These are phyloP conservation scores for Steinernema carpocapsae DNA, from an alignment of 2,888 invertebrate species.

Conservation along the genomic window DNA sequence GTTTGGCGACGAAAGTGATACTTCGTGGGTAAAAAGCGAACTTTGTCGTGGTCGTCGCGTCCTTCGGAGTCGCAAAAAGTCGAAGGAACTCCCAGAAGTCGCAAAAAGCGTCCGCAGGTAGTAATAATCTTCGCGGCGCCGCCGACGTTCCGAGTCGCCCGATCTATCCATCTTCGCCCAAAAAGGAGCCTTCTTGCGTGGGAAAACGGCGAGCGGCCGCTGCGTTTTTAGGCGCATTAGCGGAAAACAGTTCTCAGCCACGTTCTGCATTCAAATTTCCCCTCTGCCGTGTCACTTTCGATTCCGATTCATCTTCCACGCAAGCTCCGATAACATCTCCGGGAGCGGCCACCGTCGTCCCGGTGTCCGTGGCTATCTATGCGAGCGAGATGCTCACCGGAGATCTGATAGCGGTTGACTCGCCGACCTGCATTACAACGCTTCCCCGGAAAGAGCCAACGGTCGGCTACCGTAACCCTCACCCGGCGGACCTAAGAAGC, in stretches of 20 bases:
- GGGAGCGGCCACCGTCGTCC: neutral
- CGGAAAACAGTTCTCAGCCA: neutral
- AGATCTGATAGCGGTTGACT: constrained; percentile 33
- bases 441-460: neutral
- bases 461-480: constrained; percentile 16
- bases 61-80: constrained; percentile 32
- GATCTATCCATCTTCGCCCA: neutral
- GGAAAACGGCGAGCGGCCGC: neutral
- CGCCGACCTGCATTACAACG: constrained; percentile 14
- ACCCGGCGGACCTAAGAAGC: neutral
- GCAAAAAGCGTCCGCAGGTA: constrained; percentile 19
- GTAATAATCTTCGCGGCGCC: constrained; percentile 27
- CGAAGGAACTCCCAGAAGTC: neutral
- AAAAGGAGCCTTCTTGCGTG: neutral
- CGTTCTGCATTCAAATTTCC: constrained; percentile 18
- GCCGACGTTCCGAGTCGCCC: neutral
- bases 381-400: neutral
- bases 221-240: constrained; percentile 8
- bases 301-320: constrained; percentile 21
- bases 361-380: neutral
- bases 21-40: constrained; percentile 1
- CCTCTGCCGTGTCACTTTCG: constrained; percentile 2
- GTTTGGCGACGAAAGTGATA: constrained; percentile 34
- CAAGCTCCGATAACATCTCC: constrained; percentile 8
- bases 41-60: neutral